These are phyloP conservation scores for Thereva nobilitata DNA, from an alignment of 2,888 invertebrate species.

Conservation along the genomic window DNA sequence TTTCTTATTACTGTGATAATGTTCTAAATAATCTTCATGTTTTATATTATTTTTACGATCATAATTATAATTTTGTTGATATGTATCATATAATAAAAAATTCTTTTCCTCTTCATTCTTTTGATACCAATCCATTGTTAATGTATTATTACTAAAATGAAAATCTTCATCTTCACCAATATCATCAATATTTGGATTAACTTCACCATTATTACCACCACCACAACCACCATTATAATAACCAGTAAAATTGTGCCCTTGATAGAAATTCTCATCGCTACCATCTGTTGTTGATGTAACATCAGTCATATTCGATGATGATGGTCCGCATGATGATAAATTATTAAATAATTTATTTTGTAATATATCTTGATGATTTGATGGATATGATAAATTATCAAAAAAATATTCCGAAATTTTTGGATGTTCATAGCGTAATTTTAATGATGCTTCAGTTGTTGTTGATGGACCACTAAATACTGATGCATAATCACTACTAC, in stretches of 20 bases:
- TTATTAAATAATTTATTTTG: constrained; percentile 33
- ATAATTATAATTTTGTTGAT: constrained; percentile 8
- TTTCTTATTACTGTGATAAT: constrained; percentile 49
- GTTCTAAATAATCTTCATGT: constrained; percentile 54
- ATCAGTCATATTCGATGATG: constrained; percentile 27
- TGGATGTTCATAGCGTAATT: constrained; percentile 52
- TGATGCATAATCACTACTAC: constrained; percentile 58
- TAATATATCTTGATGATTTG: constrained; percentile 5
- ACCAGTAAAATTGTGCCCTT: constrained; percentile 19
- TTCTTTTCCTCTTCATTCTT: constrained; percentile 40
- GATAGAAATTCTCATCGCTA: constrained; percentile 20
- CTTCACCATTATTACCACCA: constrained; percentile 33
- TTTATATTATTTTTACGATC: constrained; percentile 38
- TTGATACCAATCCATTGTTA: constrained; percentile 48
- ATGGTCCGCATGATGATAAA: constrained; percentile 33
- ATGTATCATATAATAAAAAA: constrained; percentile 23
- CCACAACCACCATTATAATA: constrained; percentile 17
- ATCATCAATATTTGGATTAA: constrained; percentile 37
- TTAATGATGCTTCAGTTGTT: constrained; percentile 25
- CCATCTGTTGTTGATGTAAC: constrained; percentile 21
- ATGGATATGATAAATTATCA: constrained; percentile 48
- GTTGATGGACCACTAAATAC: constrained; percentile 54
- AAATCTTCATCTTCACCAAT: constrained; percentile 38
- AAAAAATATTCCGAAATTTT: constrained; percentile 53
- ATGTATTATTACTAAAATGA: constrained; percentile 45